These are phyloP conservation scores for Oreochromis grahami DNA, from an alignment of 2,797 vertebrate species.

Conservation along the genomic window DNA sequence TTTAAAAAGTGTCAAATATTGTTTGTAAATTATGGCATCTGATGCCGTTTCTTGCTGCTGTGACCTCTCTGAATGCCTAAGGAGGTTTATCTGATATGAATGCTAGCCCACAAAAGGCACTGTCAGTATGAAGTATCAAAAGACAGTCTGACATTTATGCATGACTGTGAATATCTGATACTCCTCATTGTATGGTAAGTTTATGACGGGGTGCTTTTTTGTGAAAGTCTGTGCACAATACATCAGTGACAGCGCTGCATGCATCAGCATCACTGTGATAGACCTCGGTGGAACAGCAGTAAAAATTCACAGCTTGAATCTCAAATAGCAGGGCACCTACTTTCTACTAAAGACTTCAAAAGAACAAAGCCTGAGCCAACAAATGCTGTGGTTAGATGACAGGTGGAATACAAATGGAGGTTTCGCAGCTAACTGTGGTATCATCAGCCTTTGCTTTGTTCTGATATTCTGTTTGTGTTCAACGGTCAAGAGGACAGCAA, in stretches of 20 bases:
- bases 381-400: not conserved
- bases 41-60: not conserved
- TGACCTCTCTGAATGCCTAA: not conserved
- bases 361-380: constrained; percentile 27
- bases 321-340: constrained; percentile 25
- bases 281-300: constrained; percentile 15
- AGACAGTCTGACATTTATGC: not conserved
- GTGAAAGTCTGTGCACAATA: not conserved
- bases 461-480: constrained; percentile 14
- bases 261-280: not conserved
- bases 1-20: not conserved
- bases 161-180: not conserved
- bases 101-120: not conserved
- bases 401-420: constrained; percentile 20
- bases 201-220: not conserved
- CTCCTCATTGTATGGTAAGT: not conserved
- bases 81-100: not conserved
- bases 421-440: not conserved
- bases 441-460: not conserved
- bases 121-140: not conserved
- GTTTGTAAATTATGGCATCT: not conserved
- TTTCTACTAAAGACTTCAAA: constrained; percentile 1
- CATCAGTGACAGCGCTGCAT: constrained; percentile 4
- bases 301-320: constrained; percentile 43
- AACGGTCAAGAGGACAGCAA: not conserved